Conservation (phyloP, 2,888 invertebrate genomes). For the Lasioglossum morio region DNA sequence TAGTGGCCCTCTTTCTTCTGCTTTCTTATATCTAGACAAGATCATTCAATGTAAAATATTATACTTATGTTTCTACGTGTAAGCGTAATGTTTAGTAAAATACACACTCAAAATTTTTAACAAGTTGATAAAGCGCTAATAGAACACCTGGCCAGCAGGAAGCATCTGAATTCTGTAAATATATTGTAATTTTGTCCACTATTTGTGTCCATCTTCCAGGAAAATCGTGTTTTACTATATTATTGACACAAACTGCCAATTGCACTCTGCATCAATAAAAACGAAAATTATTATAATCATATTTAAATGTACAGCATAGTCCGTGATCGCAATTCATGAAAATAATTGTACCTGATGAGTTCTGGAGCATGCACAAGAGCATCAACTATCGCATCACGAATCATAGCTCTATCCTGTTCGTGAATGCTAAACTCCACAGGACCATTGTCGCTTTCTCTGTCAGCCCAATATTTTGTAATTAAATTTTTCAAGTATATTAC, state of each 20-base stretch:
- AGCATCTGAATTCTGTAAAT: conserved; percentile 95
- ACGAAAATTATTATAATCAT: not conserved
- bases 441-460: conserved; percentile 90
- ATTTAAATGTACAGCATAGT: not conserved
- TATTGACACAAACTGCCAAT: conserved; percentile 95
- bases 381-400: conserved; percentile 97
- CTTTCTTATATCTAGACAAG: conserved; percentile 93
- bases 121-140: conserved; percentile 95
- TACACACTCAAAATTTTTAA: conserved; percentile 93
- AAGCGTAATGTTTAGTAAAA: not conserved
- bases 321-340: not conserved
- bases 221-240: conserved; percentile 98
- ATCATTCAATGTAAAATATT: not conserved
- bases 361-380: conserved; percentile 97
- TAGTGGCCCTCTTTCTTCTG: conserved; percentile 94
- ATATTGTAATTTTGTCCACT: conserved; percentile 97
- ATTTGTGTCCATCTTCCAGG: conserved; percentile 98
- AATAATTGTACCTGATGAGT: conserved; percentile 86
- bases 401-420: conserved; percentile 97
- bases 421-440: conserved; percentile 94
- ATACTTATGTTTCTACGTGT: conserved; percentile 7
- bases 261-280: conserved; percentile 88
- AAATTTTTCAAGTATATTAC: conserved; percentile 99
- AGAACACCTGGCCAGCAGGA: conserved; percentile 96
- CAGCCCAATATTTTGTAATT: conserved; percentile 95